These are phyloP conservation scores for Tinea trinotella DNA, from an alignment of 2,888 invertebrate species.

Conservation along the genomic window DNA sequence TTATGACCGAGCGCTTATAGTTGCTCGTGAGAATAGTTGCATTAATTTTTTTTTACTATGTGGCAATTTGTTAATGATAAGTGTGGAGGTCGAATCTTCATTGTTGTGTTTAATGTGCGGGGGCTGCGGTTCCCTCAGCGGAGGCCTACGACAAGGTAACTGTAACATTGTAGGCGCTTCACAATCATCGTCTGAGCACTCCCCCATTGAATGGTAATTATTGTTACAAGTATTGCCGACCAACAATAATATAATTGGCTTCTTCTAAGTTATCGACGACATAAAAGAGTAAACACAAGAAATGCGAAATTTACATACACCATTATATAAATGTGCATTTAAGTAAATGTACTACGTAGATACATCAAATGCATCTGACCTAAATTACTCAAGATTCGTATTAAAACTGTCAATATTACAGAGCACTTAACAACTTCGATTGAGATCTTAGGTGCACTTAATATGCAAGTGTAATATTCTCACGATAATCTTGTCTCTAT, in stretches of 20 bases:
- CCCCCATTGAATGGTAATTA: constrained; percentile 45
- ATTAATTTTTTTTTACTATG: constrained; percentile 47
- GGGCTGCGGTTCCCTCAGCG: constrained; percentile 31
- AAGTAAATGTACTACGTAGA: no score
- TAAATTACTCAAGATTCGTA: no score
- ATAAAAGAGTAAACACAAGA: no score
- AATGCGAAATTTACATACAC: no score
- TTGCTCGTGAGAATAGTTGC: constrained; percentile 51
- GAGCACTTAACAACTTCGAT: not conserved
- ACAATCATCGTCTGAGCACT: constrained; percentile 27
- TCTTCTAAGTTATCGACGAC: no score
- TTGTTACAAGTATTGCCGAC: no score
- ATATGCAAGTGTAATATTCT: not conserved
- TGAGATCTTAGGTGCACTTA: not conserved
- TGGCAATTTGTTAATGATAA: constrained; percentile 47
- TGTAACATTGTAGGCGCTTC: constrained; percentile 38
- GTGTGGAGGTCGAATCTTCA: constrained; percentile 44
- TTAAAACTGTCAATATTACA: no score
- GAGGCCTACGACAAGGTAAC: constrained; percentile 56
- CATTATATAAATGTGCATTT: no score
- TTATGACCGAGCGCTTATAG: constrained; percentile 31
- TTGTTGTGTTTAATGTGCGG: constrained; percentile 41
- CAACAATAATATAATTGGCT: no score
- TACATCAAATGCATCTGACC: no score
- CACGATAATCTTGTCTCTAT: constrained; percentile 4